These are phyloP conservation scores for Nomada hirtipes DNA, from an alignment of 2,888 invertebrate genomes.

Conservation along the genomic window DNA sequence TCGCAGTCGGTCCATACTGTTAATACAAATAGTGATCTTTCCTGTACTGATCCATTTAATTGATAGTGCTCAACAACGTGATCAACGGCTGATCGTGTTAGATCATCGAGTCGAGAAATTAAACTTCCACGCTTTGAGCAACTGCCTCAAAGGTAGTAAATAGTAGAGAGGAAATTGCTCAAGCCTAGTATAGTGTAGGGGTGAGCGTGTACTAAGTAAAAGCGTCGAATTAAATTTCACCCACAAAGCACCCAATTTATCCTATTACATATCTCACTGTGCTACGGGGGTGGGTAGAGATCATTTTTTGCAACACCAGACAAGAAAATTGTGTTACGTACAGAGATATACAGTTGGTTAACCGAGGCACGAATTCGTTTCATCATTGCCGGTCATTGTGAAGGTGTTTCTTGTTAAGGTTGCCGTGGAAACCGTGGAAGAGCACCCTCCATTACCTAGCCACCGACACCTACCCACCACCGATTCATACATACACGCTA, in stretches of 20 bases:
- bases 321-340: not conserved
- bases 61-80: constrained; percentile 36
- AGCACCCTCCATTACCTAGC: constrained; percentile 75
- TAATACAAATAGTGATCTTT: too few relatives aligned
- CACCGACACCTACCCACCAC: constrained; percentile 61
- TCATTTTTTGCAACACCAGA: not conserved
- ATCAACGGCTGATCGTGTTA: constrained; percentile 24
- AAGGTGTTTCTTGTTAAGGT: constrained; percentile 83
- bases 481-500: constrained; percentile 60
- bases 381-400: constrained; percentile 74
- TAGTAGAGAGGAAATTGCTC: constrained; percentile 62
- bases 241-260: not conserved
- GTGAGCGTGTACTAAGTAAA: not conserved
- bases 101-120: constrained; percentile 44
- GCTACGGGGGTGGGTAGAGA: too few relatives aligned
- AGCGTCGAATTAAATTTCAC: constrained; percentile 24
- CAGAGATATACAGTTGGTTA: constrained; percentile 36
- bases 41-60: not conserved
- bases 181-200: constrained; percentile 2
- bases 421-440: constrained; percentile 81
- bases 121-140: constrained; percentile 33
- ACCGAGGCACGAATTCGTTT: constrained; percentile 46
- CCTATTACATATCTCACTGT: not conserved
- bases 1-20: too few relatives aligned
- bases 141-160: constrained; percentile 30